Evolutionary conservation across 2,888 invertebrate genomes (phyloP).

Genomic region (Leptinotarsa juncta): DNA sequence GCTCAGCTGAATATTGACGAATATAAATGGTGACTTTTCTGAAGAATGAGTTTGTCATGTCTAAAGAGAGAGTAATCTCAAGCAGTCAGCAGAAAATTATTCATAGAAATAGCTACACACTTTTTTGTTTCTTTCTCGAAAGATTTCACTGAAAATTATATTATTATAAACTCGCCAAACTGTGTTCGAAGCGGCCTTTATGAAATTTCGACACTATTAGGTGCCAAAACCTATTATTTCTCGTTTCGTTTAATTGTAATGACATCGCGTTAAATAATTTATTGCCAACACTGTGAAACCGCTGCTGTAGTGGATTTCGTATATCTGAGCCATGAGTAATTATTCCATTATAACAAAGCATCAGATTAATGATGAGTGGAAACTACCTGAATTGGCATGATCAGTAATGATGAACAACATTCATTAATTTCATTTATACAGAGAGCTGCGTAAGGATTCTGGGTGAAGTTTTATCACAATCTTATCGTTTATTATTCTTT

Average conservation of each 20-base stretch:
- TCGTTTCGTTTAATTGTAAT: background rate
- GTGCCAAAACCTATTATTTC: background rate
- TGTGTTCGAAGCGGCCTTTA: background rate
- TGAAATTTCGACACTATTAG: background rate
- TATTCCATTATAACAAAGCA: constrained; percentile 2
- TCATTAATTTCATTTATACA: background rate
- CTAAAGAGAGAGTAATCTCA: too few species aligned
- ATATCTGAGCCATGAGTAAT: constrained; percentile 1
- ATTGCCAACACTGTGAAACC: background rate
- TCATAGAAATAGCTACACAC: too few species aligned
- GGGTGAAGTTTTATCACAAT: too few species aligned
- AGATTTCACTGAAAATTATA: background rate
- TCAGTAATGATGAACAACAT: background rate
- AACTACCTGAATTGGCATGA: background rate
- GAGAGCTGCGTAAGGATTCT: too few species aligned
- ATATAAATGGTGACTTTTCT: too few species aligned
- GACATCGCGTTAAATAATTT: constrained; percentile 4
- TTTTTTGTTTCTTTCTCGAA: too few species aligned
- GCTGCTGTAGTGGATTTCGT: background rate
- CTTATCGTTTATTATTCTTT: too few species aligned
- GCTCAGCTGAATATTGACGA: too few species aligned
- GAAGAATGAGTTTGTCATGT: too few species aligned
- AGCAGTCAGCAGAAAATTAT: too few species aligned
- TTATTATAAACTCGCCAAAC: background rate
- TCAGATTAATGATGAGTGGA: background rate